Evolutionary conservation across 2,113 vertebrate genomes (phyloP), one percentile per base, ranked within the genome.

Genomic region (Hylia prasina): DNA sequence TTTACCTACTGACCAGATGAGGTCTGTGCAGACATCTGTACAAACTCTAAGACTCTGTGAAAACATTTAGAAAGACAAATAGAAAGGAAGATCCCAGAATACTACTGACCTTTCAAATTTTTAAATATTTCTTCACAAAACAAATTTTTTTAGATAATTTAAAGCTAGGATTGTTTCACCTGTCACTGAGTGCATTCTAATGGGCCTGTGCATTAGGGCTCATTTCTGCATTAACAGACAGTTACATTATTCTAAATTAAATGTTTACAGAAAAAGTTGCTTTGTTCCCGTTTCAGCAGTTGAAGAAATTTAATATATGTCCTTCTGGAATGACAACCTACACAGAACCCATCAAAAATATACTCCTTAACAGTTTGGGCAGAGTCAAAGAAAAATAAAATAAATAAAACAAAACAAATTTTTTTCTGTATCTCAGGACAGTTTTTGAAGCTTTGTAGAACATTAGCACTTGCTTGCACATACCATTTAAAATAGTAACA

Each of bases 1-100:
- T 80, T 54, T 14, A 15, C 30, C 23, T 2, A 14, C 11, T 0
- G 0, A 60, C 45, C 15, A 37, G 6, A 47, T 12, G 37, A 69
- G 13, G 48, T 56, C 40, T 77, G 14, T 3, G 17, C 37, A 64
- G 51, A 53, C 10, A 54, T 47, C 22, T 20, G 27, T n/a, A 47
- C 42, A 37, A 84, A 54, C 27, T 45, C 33, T 28, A 23, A 7
- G 22, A 57, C 19, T 51, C 56, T 6, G 25, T 2, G 22, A 25
- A 84, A 91, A 45, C 10, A 30, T 31, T 61, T 18, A 70, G 20
- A 77, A 69, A 66, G 14, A 30, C 9, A 40, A 80, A 13, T 11
- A 66, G n/a, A 71, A 85, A 60, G 66, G 24, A 75, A 82, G 15
- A 31, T 82, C 37, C 6, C 31, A 65, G 18, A 58, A 77, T n/a